Evolutionary conservation across 2,113 vertebrate genomes (phyloP).

Genomic region (Xenopus borealis): DNA sequence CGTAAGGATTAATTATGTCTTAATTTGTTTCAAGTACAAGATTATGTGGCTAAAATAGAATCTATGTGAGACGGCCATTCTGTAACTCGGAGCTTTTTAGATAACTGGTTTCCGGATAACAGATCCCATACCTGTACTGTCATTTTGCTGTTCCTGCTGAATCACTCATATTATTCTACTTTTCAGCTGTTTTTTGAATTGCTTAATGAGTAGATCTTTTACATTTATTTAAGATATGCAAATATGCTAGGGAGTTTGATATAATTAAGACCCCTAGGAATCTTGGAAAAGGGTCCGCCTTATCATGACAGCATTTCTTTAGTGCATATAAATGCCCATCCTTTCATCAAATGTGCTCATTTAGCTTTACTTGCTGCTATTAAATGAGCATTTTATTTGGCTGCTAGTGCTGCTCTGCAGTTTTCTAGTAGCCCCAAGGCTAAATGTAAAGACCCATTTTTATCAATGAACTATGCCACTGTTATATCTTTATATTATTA

Average conservation of each 20-base stretch:
- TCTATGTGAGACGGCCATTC: too few species aligned
- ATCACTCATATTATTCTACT: background rate
- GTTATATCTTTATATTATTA: too few species aligned
- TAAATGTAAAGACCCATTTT: too few species aligned
- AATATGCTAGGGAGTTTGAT: conserved; percentile 2
- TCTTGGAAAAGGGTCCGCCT: background rate
- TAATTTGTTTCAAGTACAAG: too few species aligned
- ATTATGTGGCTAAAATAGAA: too few species aligned
- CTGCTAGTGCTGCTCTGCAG: background rate
- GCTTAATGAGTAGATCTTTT: conserved; percentile 5
- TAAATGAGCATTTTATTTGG: conserved; percentile 1
- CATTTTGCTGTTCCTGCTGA: background rate
- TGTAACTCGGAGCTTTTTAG: too few species aligned
- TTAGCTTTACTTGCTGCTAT: conserved; percentile 5
- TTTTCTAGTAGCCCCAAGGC: background rate
- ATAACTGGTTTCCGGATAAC: too few species aligned
- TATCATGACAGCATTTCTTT: conserved; percentile 9
- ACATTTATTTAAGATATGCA: conserved; percentile 6
- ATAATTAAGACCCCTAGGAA: background rate
- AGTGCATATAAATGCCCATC: conserved; percentile 14
- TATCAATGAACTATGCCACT: too few species aligned
- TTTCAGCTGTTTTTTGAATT: background rate
- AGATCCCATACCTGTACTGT: too few species aligned
- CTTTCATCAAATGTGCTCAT: conserved; percentile 5
- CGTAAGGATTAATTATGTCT: too few species aligned